Percentiles rank a stretch among this genome's conserved stretches.
Conservation (phyloP, 2,113 vertebrate genomes). For the Stegostoma tigrinum region DNA sequence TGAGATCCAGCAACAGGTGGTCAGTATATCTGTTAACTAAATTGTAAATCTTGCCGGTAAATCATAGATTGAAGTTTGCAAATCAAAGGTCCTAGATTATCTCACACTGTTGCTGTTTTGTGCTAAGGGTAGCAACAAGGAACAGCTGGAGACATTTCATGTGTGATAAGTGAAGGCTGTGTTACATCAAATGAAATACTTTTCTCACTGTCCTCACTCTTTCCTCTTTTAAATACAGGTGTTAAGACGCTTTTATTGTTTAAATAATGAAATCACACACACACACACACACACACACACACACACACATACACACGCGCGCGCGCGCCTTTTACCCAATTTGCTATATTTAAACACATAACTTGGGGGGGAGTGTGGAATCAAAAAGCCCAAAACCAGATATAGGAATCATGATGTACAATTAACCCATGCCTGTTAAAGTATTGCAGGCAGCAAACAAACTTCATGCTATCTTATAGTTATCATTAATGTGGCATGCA, state of each 20-base stretch:
- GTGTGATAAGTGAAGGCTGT: not conserved
- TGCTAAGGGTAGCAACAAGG: conserved; percentile 15
- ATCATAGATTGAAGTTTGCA: not conserved
- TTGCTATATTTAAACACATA: not conserved
- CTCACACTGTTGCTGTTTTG: not conserved
- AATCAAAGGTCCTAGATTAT: not conserved
- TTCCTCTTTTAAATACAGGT: not conserved
- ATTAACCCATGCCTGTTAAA: not conserved
- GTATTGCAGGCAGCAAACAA: not conserved
- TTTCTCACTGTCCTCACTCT: not conserved
- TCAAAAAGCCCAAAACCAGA: not conserved
- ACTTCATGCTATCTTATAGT: not conserved
- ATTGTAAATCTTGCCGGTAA: not conserved
- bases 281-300: not conserved
- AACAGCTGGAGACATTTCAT: not conserved
- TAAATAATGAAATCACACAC: not conserved
- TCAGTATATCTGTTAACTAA: not conserved
- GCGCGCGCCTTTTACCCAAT: not conserved
- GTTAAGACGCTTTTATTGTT: not conserved
- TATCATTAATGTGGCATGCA: not conserved
- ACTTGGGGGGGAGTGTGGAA: not conserved
- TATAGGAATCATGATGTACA: not conserved
- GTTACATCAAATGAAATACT: not conserved
- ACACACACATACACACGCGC: not conserved
- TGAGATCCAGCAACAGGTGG: not conserved